A percentile compares a stretch with the other conserved stretches of the same genome.
Conservation (phyloP, 2,888 invertebrate genomes). For the Diarsia dahlii region DNA sequence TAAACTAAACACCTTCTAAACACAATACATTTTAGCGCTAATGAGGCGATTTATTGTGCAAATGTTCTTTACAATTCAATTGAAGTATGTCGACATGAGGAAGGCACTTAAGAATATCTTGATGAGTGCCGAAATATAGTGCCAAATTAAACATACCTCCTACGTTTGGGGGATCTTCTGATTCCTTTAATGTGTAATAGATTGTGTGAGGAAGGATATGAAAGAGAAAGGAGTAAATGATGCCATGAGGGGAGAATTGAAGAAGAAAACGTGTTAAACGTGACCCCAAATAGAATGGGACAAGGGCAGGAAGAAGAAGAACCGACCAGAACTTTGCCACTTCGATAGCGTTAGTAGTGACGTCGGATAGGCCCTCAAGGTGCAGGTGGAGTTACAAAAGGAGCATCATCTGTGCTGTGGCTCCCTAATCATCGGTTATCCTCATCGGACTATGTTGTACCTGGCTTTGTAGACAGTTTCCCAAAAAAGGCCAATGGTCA, state of each 20-base stretch:
- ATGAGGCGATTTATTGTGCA: conserved; percentile 40
- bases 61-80: conserved; percentile 48
- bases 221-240: too few relatives aligned
- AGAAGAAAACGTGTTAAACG: too few relatives aligned
- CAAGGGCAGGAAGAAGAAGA: too few relatives aligned
- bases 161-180: not conserved
- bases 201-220: too few relatives aligned
- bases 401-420: not conserved
- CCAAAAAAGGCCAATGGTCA: not conserved
- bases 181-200: too few relatives aligned
- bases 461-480: not conserved
- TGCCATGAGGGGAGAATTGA: too few relatives aligned
- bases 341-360: not conserved
- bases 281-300: too few relatives aligned
- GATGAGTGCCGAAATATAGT: conserved; percentile 2
- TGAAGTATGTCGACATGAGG: conserved; percentile 7
- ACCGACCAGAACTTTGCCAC: not conserved
- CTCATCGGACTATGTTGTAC: not conserved
- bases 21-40: conserved; percentile 31
- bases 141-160: not conserved
- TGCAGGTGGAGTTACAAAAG: not conserved
- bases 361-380: not conserved
- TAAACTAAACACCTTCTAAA: too few relatives aligned
- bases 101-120: not conserved
- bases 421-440: not conserved